A percentile compares a stretch with the other conserved stretches of the same genome.
phyloP scores from a whole-genome alignment of 64 coral and sea anemone genomes.

The Cladopsammia gracilis region DNA sequence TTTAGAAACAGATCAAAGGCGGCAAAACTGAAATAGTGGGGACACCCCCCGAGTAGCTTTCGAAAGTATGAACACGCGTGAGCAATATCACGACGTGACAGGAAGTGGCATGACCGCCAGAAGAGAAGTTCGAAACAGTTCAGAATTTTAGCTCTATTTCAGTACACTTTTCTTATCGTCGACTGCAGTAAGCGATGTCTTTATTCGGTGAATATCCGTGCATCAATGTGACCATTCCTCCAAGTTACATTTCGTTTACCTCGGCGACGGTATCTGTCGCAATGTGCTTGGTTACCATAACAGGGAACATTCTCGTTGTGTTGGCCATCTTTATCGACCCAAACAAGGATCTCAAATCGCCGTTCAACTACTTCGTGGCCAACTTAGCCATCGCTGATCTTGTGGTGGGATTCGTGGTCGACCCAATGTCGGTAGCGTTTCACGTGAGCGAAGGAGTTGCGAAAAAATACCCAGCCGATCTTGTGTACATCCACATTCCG shows the following conservation, averaged over 20 bases:
- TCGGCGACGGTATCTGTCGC: conserved; percentile 52
- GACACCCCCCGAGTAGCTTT: background rate
- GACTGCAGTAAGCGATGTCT: conserved; percentile 6
- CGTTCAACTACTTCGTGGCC: conserved; percentile 85
- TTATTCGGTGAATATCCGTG: conserved; percentile 50
- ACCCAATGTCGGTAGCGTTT: conserved; percentile 70
- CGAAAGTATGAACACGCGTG: no score
- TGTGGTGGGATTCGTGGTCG: conserved; percentile 75
- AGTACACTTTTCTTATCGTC: no score
- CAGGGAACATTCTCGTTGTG: conserved; percentile 85
- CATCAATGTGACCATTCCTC: conserved; percentile 53
- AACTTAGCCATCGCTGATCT: conserved; percentile 84
- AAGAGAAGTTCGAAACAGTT: no score
- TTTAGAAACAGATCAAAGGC: no score
- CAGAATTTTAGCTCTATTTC: no score
- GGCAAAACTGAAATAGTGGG: background rate
- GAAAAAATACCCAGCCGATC: background rate
- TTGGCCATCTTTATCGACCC: conserved; percentile 82
- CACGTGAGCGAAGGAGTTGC: conserved; percentile 67
- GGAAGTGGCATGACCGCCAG: no score
- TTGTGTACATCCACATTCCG: conserved; percentile 57
- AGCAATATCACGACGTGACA: background rate
- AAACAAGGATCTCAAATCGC: conserved; percentile 79
- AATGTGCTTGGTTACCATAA: conserved; percentile 66
- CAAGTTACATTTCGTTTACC: conserved; percentile 55